A percentile compares a stretch with the other conserved stretches of the same genome.
Conservation (phyloP, 2,113 vertebrate genomes). For the Oplegnathus fasciatus region DNA sequence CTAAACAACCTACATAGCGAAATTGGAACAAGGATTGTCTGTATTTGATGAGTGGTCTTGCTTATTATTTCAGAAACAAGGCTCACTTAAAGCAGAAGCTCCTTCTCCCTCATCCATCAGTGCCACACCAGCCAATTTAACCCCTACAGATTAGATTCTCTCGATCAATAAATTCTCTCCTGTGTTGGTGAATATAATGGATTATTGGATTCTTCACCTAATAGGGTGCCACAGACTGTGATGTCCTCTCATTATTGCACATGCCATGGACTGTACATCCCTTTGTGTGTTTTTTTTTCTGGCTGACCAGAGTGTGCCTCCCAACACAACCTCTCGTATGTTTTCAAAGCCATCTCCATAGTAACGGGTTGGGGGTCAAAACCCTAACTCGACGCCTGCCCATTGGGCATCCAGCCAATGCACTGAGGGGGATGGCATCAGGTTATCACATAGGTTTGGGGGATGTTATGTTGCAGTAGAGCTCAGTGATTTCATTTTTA, state of each 20-base stretch:
- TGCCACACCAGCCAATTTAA: conserved; percentile 90
- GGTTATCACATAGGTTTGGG: conserved; percentile 76
- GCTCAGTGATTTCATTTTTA: neutral
- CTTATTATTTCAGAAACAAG: neutral
- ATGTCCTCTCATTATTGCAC: conserved; percentile 8
- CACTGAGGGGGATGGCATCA: conserved; percentile 86
- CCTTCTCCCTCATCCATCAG: conserved; percentile 88
- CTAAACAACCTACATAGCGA: neutral
- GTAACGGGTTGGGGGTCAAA: conserved; percentile 90
- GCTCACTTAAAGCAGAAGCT: neutral
- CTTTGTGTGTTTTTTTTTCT: conserved; percentile 24
- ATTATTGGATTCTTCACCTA: conserved; percentile 49
- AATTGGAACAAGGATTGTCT: neutral
- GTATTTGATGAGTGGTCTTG: neutral
- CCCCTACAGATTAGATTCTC: conserved; percentile 85
- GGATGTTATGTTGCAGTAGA: neutral
- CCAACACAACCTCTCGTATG: conserved; percentile 83
- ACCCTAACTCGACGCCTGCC: conserved; percentile 88
- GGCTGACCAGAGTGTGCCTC: conserved; percentile 79
- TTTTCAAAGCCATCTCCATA: conserved; percentile 90
- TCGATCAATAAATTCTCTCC: conserved; percentile 45
- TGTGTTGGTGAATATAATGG: conserved; percentile 15
- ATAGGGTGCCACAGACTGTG: conserved; percentile 1
- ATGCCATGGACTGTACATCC: neutral
- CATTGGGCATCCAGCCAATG: conserved; percentile 91